Evolutionary conservation across 2,113 vertebrate species (phyloP), one percentile per base, ranked within the genome.

Genomic region (Emydura subglobosa): DNA sequence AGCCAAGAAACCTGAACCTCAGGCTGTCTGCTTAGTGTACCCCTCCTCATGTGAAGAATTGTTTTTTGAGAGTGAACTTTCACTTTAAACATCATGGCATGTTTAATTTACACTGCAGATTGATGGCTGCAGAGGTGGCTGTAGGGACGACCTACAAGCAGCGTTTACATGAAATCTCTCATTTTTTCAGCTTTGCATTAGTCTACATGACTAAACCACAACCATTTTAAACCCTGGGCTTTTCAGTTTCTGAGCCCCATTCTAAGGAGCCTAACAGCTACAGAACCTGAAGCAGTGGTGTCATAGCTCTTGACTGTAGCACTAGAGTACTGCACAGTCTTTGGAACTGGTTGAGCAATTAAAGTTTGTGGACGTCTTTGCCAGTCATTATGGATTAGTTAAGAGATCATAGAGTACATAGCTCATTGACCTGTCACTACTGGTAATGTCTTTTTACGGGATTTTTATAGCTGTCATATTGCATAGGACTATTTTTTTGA

Each of bases 241-340:
- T 84, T 95, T 82, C 61, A 83, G 55, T 91, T 88, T 91, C 39
- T 34, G 90, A 88, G 39, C 61, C 74, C 86, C 83, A 74, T 86
- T n/a, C 87, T 85, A 91, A 80, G 74, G 72, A 24, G 94, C 1
- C 44, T 88, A 49, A 29, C 14, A 82, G 44, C 88, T 92, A 68
- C 17, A 79, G 39, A 65, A 29, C 82, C 79, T 91, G 83, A 89
- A 96, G 83, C 44, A 94, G 95, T 74, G 12, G 90, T 93, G 76
- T 72, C n/a, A 74, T 83, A 85, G 54, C 14, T 49, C 61, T 92
- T 87, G 82, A 85, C 81, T 79, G 8, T 85, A 88, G 84, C 86
- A 24, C 29, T 87, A 13, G 80, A 93, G 24, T 87, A 84, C 49
- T 83, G 34, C 91, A 83, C 54, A 10, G 47, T 42, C 47, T 82